phyloP scores from a whole-genome alignment of 2,113 vertebrate species.

The Brachyhypopomus occidentalis region DNA sequence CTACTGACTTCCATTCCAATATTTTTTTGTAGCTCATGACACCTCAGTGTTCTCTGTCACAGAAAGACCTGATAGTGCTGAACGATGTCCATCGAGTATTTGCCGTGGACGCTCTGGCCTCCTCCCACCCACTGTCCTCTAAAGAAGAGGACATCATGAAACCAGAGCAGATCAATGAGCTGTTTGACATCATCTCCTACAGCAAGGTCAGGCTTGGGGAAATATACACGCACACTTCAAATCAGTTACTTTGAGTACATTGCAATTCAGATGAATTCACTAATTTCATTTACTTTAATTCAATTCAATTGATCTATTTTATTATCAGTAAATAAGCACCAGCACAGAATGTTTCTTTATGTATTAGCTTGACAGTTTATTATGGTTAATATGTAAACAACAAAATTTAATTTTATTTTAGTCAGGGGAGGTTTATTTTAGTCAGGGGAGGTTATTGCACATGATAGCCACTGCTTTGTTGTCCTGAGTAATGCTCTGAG shows the following conservation, averaged over 20 bases:
- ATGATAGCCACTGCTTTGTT: no score
- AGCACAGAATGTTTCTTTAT: no score
- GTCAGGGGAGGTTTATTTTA: no score
- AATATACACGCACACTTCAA: neutral
- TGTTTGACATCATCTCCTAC: conserved; percentile 89
- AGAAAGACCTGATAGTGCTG: conserved; percentile 88
- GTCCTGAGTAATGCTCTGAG: neutral
- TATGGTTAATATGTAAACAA: no score
- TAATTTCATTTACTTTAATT: no score
- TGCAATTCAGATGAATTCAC: no score
- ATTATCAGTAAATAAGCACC: no score
- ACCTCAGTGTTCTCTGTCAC: conserved; percentile 18
- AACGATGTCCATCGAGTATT: conserved; percentile 81
- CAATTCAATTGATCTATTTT: no score
- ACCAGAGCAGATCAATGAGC: conserved; percentile 85
- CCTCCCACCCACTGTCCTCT: conserved; percentile 88
- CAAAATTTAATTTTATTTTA: no score
- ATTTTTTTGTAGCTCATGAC: neutral
- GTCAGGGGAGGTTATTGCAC: no score
- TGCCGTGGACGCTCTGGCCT: conserved; percentile 80
- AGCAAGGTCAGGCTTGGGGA: conserved; percentile 85
- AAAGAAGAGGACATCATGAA: conserved; percentile 78
- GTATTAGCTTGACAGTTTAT: no score
- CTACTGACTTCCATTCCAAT: neutral
- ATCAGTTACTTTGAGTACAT: no score